Evolutionary conservation across 1,140 invertebrate genomes (phyloP), one percentile per base, ranked within the genome.

Genomic region (Kradibia gibbosae): DNA sequence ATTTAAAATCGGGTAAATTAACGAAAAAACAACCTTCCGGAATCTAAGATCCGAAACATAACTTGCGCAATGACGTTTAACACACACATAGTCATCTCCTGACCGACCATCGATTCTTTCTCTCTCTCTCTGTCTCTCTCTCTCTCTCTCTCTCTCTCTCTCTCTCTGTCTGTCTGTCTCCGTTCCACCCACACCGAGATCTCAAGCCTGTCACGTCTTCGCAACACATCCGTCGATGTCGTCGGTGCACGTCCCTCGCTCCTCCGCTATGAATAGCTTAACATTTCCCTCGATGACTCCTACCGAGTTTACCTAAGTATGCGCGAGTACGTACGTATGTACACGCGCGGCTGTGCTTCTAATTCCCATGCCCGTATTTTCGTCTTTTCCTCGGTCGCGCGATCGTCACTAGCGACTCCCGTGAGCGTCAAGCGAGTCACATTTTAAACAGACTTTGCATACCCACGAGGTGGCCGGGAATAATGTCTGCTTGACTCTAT

Each of bases 361-460:
- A 31, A 65, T 72, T 74, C 82, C 84, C 80, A 62, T 75, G 78
- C 78, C 74, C 31, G 71, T 80, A 80, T 80, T 80, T 80, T 80
- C 78, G 78, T 80, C 78, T 74, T 65, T 73, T 53, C 70, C 78
- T 80, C 55, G 55, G 25, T 15, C 50, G 55, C 74, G n/a, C 45
- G 11, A 62, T 28, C 62, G 71, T 53, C 71, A 11, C 67, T 34
- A 28, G 77, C 65, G 55, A 60, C 77, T 15, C 65, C 34, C 25
- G 65, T 42, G 42, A 45, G 31, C 15, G 15, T 3, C 20, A 11
- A 45, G 13, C 42, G 42, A 17, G n/a, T 25, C 17, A 57, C 53
- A 20, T 57, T 45, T 25, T 8, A 22, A n/a, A 57, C 53, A 8
- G 53, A 4, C 2, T 7, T 10, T 62, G 57, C 57, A 5, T 25